Conservation (phyloP, 2,797 vertebrate species). For the Selene dorsalis region DNA sequence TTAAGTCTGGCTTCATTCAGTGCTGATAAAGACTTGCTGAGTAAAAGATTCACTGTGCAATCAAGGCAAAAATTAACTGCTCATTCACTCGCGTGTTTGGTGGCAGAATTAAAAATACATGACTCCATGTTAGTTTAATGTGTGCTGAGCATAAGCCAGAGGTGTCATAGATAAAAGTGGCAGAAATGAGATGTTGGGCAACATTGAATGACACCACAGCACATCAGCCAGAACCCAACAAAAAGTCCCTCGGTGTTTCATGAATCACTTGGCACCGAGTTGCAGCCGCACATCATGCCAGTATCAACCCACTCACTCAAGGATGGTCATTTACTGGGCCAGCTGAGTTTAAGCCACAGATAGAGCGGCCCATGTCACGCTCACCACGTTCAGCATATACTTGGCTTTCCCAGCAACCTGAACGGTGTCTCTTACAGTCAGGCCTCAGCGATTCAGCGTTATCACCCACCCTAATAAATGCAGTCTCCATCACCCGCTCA, state of each 20-base stretch:
- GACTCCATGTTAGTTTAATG: conserved; percentile 31
- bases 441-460: conserved; percentile 55
- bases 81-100: conserved; percentile 16
- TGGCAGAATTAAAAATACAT: conserved; percentile 39
- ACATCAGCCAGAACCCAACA: conserved; percentile 51
- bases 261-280: conserved; percentile 48
- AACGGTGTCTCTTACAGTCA: conserved; percentile 59
- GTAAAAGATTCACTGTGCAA: conserved; percentile 20
- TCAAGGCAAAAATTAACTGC: conserved; percentile 17
- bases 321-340: conserved; percentile 37
- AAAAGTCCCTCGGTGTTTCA: conserved; percentile 46
- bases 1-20: conserved; percentile 29
- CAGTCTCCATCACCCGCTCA: conserved; percentile 28
- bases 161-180: conserved; percentile 42
- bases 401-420: conserved; percentile 63
- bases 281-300: conserved; percentile 43
- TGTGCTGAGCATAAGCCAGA: conserved; percentile 29
- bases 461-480: conserved; percentile 50
- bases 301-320: conserved; percentile 51
- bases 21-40: conserved; percentile 18
- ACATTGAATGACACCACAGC: conserved; percentile 57
- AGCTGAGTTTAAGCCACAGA: conserved; percentile 49
- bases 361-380: conserved; percentile 40
- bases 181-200: conserved; percentile 53
- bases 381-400: conserved; percentile 52